Evolutionary conservation across 2,797 vertebrate species (phyloP).

Genomic region (Sebastes elongatus): DNA sequence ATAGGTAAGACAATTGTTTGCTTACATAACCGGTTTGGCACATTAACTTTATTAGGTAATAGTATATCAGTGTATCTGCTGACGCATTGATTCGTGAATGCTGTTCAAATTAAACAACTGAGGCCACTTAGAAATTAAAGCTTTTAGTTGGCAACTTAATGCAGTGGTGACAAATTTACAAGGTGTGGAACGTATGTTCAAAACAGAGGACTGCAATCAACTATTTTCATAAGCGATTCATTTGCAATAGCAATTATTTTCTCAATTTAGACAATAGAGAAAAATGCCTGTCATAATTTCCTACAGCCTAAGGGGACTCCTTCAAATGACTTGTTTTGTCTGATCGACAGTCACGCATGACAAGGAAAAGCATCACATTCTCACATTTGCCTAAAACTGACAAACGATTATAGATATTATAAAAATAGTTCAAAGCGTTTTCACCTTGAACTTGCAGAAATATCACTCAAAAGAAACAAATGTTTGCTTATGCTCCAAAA

Average conservation of each 20-base stretch:
- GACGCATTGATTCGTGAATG: not conserved
- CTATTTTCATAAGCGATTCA: not conserved
- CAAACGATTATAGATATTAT: not conserved
- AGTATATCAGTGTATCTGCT: not conserved
- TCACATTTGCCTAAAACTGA: not conserved
- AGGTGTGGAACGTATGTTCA: not conserved
- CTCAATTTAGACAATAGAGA: rapidly evolving
- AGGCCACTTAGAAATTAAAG: not conserved
- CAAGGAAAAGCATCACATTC: not conserved
- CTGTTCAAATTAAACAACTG: conserved; percentile 6
- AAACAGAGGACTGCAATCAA: not conserved
- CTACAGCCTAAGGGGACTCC: not conserved
- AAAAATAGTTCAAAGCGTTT: not conserved
- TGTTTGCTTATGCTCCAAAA: not conserved
- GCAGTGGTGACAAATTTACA: conserved; percentile 7
- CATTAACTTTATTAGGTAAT: not conserved
- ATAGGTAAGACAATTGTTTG: not conserved
- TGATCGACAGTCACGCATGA: not conserved
- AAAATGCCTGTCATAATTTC: not conserved
- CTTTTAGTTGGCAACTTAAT: not conserved
- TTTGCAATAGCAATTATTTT: not conserved
- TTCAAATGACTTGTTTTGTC: not conserved
- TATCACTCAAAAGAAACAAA: not conserved
- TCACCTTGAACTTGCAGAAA: not conserved
- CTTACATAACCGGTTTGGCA: not conserved